phyloP scores from a whole-genome alignment of 2,797 vertebrate genomes.

The Sebastes jordani region DNA sequence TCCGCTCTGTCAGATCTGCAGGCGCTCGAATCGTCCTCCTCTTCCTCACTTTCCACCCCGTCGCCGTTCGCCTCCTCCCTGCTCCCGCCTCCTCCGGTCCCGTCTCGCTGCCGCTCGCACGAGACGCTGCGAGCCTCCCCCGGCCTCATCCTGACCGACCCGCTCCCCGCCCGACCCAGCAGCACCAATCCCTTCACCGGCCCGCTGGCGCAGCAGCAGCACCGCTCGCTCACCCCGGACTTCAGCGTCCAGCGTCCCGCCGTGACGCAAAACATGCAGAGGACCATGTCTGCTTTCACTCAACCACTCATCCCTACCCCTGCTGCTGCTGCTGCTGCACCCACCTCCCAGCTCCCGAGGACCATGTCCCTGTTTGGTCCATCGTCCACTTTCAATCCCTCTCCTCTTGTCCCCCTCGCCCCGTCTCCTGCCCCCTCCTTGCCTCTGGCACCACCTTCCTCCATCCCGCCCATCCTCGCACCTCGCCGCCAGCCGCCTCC shows the following conservation, averaged over 20 bases:
- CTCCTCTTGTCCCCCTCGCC: constrained; percentile 30
- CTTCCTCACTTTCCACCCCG: constrained; percentile 71
- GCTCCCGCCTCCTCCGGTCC: constrained; percentile 83
- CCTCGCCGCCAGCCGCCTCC: constrained; percentile 50
- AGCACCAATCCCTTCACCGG: constrained; percentile 86
- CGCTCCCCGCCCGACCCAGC: constrained; percentile 75
- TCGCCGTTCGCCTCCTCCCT: constrained; percentile 74
- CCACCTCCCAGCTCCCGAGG: constrained; percentile 49
- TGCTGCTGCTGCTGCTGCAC: constrained; percentile 21
- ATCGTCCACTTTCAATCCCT: constrained; percentile 36
- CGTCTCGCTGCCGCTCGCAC: constrained; percentile 85
- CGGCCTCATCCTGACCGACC: constrained; percentile 77
- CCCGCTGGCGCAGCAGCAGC: constrained; percentile 69
- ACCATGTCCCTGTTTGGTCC: constrained; percentile 59
- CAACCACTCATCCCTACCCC: constrained; percentile 60
- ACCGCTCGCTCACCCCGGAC: constrained; percentile 74
- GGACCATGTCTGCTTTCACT: constrained; percentile 57
- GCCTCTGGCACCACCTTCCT: constrained; percentile 49
- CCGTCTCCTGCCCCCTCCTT: constrained; percentile 39
- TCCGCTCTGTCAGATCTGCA: constrained; percentile 74
- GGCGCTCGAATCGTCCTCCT: constrained; percentile 69
- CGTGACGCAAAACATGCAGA: constrained; percentile 60
- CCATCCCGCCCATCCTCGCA: constrained; percentile 31
- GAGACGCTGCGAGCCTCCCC: constrained; percentile 82
- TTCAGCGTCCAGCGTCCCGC: constrained; percentile 63